Base-by-base conservation (phyloP, 2,113 vertebrate species). In the Sclerurus mexicanus region DNA sequence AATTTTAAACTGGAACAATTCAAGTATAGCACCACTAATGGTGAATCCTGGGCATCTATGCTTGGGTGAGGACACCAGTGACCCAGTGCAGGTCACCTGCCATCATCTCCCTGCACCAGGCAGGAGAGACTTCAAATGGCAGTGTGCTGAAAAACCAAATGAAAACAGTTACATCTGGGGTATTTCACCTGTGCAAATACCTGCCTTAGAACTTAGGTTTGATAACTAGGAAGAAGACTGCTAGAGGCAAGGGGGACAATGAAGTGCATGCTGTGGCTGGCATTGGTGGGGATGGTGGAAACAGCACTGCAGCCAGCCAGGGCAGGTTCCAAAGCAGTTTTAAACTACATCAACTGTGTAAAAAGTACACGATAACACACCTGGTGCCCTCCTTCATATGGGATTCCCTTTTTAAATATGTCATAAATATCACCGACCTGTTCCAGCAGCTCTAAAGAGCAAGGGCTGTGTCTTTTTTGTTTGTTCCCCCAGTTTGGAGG, bases 341-440 rank as follows among this genome's bases (percentile, higher is more conserved):
- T n/a, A n/a, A 72, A 76, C 33, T 27, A 5, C 9, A 37, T 28
- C 16, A 27, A 0, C 60, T 55, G 0, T 17, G 14, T 47, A 18
- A 27, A 55, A 62, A 67, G 39, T n/a, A 4, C 16, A 2, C 8
- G 31, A 6, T 56, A 20, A 62, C 4, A 8, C 8, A 9, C 12
- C 2, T 1, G 4, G 69, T 58, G 58, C 27, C 27, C 40, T 16
- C 20, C 52, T 23, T 37, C 8, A 3, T 6, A 11, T 10, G 35
- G n/a, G 25, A 8, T 31, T 59, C 35, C 56, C 56, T 22, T n/a
- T 33, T 17, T 8, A 27, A 59, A 19, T 33, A 17, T 35, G 33
- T 39, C 0, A 0, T n/a, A 17, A n/a, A 9, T 19, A 9, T 4
- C 49, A 3, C 1, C 6, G 47, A 12, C 59, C 37, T 23, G 31